Evolutionary conservation across 2,888 invertebrate genomes (phyloP).

Genomic region (Caenorhabditis angaria): DNA sequence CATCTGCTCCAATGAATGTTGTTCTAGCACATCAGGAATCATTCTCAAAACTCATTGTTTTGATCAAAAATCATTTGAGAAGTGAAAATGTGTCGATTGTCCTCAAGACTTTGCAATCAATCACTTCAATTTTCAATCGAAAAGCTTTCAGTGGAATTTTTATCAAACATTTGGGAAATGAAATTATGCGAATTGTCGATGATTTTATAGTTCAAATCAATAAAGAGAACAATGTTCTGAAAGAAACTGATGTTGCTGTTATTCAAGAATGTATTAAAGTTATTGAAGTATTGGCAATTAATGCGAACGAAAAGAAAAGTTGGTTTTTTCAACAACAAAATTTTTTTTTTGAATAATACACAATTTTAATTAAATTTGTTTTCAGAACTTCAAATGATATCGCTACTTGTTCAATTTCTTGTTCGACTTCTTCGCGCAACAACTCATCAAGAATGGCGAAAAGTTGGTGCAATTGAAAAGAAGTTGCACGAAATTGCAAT

Average conservation of each 20-base stretch:
- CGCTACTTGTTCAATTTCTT: conserved; percentile 87
- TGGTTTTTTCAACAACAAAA: conserved; percentile 60
- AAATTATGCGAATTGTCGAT: conserved; percentile 34
- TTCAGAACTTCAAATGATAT: conserved; percentile 82
- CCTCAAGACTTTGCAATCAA: conserved; percentile 83
- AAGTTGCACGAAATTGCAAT: conserved; percentile 84
- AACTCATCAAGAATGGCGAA: conserved; percentile 71
- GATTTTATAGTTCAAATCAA: conserved; percentile 14
- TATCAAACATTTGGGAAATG: conserved; percentile 40
- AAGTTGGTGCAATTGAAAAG: conserved; percentile 74
- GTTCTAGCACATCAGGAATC: conserved; percentile 51
- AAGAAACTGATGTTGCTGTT: conserved; percentile 80
- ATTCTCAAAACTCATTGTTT: conserved; percentile 36
- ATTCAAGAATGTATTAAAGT: conserved; percentile 81
- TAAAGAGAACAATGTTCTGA: conserved; percentile 56
- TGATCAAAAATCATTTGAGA: conserved; percentile 43
- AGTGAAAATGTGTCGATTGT: conserved; percentile 74
- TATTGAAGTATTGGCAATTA: conserved; percentile 82
- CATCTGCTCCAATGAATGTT: conserved; percentile 80
- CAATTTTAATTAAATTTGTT: conserved; percentile 77
- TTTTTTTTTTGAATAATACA: conserved; percentile 69
- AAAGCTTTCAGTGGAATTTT: conserved; percentile 77
- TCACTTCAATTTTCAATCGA: conserved; percentile 82
- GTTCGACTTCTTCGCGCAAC: conserved; percentile 84
- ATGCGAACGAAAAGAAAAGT: conserved; percentile 79